Conservation (phyloP, 2,113 vertebrate species). For the Tragelaphus buxtoni region DNA sequence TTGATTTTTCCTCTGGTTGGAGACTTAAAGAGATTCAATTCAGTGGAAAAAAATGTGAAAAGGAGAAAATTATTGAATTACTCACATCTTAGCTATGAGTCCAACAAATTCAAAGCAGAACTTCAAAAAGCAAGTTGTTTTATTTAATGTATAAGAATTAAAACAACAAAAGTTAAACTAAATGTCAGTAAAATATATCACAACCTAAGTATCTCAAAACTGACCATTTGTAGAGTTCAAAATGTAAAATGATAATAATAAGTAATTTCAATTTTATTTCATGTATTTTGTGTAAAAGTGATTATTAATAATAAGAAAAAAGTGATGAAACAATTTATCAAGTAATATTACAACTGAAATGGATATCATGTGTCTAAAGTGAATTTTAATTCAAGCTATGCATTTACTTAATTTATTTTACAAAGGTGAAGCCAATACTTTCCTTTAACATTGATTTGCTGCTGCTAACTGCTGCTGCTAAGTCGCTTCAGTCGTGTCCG, state of each 20-base stretch:
- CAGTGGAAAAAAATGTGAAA: slow-evolving; percentile 1
- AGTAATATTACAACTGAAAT: not conserved
- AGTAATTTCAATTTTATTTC: not conserved
- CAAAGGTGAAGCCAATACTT: not conserved
- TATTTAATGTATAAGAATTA: slow-evolving; percentile 32
- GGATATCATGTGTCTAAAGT: not conserved
- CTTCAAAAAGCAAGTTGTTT: slow-evolving; percentile 26
- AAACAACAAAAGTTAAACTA: slow-evolving; percentile 26
- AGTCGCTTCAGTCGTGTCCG: too few relatives aligned
- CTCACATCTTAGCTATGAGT: not conserved
- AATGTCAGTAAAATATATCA: slow-evolving; percentile 27
- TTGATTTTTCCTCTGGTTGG: not conserved
- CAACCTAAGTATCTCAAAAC: not conserved
- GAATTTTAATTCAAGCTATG: not conserved
- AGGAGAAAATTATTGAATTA: not conserved
- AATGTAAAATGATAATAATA: not conserved
- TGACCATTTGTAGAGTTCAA: not conserved
- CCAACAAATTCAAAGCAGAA: slow-evolving; percentile 36
- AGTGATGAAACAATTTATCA: not conserved
- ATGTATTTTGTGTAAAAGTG: not conserved
- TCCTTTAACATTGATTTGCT: not conserved
- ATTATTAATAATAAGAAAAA: not conserved
- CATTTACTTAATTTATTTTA: not conserved
- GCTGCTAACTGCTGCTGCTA: too few relatives aligned
- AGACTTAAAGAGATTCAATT: slow-evolving; percentile 11